Base-by-base conservation (phyloP, 2,888 invertebrate genomes). In the Siphlonurus alternatus region DNA sequence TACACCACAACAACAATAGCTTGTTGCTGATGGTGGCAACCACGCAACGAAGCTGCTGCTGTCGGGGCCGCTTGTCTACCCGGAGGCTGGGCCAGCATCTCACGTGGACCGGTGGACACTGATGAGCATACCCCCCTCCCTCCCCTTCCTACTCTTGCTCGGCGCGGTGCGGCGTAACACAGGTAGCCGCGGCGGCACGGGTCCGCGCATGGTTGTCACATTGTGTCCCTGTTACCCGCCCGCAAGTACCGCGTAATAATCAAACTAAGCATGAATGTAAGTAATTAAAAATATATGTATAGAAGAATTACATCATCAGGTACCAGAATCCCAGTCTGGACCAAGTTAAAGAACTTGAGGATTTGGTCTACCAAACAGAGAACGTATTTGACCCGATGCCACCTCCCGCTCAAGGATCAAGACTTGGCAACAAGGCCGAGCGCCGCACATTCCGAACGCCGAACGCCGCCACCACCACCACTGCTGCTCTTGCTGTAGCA, bases 1-100 rank as follows among this genome's bases (percentile, higher is more conserved):
- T n/a, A n/a, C 38, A 38, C 15, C 38, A 38, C 38, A 38, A 38
- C 38, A 38, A 38, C 15, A 15, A 10, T 5, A 38, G 38, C 38
- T 10, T 10, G 5, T 38, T 38, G 38, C 38, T 10, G 5, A 38
- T 10, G 5, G 38, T 38, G 38, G 15, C 38, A 38, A n/a, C 38
- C 38, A 15, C 38, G 38, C 38, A 38, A 38, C 5, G 15, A 5
- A 38, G 15, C 15, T 5, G 38, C 38, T 10, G 15, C 15, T 15
- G 7, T 3, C n/a, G 25, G 53, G 24, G 51, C 60, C 59, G 53
- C 56, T 70, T 71, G 70, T 70, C 51, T 70, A 66, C 68, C 67
- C 70, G 66, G 67, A 74, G 72, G 70, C 71, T 71, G 71, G 69
- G 71, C 71, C 70, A 71, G 71, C 59, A 56, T 63, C 61, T 60